Base-by-base conservation (phyloP, 2,888 invertebrate species). In the Congeria kusceri region DNA sequence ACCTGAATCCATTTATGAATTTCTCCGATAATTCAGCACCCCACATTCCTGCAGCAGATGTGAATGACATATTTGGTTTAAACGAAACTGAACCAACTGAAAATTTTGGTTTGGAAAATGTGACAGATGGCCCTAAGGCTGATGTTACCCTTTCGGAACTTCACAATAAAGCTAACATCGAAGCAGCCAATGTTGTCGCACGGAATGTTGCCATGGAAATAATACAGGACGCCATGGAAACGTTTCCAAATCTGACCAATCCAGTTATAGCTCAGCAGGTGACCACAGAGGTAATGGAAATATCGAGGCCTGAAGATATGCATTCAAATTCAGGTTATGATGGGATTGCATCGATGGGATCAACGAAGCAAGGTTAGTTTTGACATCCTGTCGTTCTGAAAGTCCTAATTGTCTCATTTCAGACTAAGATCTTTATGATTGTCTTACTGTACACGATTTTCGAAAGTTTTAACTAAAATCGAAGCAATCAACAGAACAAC, bases 151-250 rank as follows among this genome's bases (percentile, higher is more conserved):
- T 39, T 49, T 56, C 62, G 15, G 63, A 39, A 23, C 62, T 70
- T 1, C 62, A 70, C 46, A 62, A 67, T 11, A 39, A 67, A n/a
- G 75, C 75, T 0, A 75, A 70, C 9, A 78, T 84, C 23, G 67
- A 64, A n/a, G 85, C 85, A 46, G 66, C 84, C 15, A 77, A 83
- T 32, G 87, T 87, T 47, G 84, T 88, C 7, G 89, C 89, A 9
- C 85, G 77, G 72, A 79, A 86, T 25, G 44, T 90, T 20, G 86
- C 90, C 29, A 83, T 76, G 39, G 89, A 91, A n/a, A 77, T 91
- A 20, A 89, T 91, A 47, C 82, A 88, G 53, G 78, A 84, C 25
- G 91, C 89, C n/a, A 68, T 91, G 56, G 89, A 90, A 25, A 80
- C 77, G 7, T 90, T 88, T 73, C 87, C 77, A 28, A 80, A 76